Evolutionary conservation across 2,113 vertebrate genomes (phyloP), one percentile per base, ranked within the genome.

Genomic region (Podiceps cristatus): DNA sequence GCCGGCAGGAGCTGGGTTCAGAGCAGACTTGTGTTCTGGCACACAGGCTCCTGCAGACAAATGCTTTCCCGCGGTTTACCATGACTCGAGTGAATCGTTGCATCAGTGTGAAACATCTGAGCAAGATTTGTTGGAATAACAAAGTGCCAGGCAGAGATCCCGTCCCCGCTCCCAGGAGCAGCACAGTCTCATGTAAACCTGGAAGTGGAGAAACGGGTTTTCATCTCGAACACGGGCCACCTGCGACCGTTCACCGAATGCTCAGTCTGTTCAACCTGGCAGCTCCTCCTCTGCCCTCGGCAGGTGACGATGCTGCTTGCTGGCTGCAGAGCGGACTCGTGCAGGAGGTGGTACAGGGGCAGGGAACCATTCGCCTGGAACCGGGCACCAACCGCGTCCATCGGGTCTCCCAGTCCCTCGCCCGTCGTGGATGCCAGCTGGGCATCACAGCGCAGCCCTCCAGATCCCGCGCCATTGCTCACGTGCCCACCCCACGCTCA

Each of bases 201-300:
- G 33, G 44, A 2, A 52, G 18, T 77, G 27, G 18, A 68, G 64
- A 49, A 55, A 18, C 1, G 67, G 23, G 45, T 53, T 86, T 84
- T 17, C 49, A 22, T 8, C 63, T 31, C 16, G 0, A 14, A 10
- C 77, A 20, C 0, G 27, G 53, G 44, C 64, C 1, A 10, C 58
- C 11, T 13, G 1, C 2, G 6, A 6, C 15, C 4, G 0, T 5
- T 3, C 50, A 2, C 3, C 4, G 9, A 19, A 2, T 1, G 24
- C 63, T 62, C 5, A 7, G 5, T 18, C 79, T 64, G 58, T 4
- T 42, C 7, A 2, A 35, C 0, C 76, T 10, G n/a, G 74, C 83
- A 50, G 91, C 86, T 53, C 53, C 79, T 77, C 5, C 68, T 27
- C 37, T 53, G 56, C 20, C n/a, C 86, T 31, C 0, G 1, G 52